A percentile compares a stretch with the other conserved stretches of the same genome.
phyloP scores from a whole-genome alignment of 2,888 invertebrate genomes.

The Cataglyphis cursor region DNA sequence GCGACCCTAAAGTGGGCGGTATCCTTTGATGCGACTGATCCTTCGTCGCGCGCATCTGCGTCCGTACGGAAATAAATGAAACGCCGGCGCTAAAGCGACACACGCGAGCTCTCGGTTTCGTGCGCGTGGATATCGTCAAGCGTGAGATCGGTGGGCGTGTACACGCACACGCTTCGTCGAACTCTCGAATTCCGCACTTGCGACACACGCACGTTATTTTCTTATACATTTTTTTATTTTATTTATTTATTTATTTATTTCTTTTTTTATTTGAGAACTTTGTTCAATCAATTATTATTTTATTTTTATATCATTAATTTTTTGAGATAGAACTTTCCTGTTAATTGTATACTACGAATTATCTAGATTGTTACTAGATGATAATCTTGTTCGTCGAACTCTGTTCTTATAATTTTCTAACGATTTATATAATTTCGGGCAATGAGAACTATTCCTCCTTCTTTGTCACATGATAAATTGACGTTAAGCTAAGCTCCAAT shows the following conservation, averaged over 20 bases:
- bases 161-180: neutral
- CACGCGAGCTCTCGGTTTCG: constrained; percentile 9
- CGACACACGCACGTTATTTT: neutral
- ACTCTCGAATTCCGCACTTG: constrained; percentile 18
- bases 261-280: neutral
- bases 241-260: neutral
- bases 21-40: constrained; percentile 42
- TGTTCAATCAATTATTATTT: neutral
- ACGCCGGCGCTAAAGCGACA: constrained; percentile 53
- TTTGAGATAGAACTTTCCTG: neutral
- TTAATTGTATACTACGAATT: neutral
- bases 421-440: constrained; percentile 5
- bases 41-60: constrained; percentile 43
- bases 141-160: constrained; percentile 76
- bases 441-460: neutral
- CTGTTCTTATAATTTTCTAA: neutral
- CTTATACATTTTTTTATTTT: neutral
- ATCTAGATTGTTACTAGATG: neutral
- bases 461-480: constrained; percentile 26
- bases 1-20: constrained; percentile 44
- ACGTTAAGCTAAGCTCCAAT: constrained; percentile 37
- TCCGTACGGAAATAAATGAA: constrained; percentile 39
- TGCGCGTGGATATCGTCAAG: constrained; percentile 79
- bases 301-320: neutral
- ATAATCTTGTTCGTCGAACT: neutral